Evolutionary conservation across 2,113 vertebrate species (phyloP).

Genomic region (Xyrauchen texanus): DNA sequence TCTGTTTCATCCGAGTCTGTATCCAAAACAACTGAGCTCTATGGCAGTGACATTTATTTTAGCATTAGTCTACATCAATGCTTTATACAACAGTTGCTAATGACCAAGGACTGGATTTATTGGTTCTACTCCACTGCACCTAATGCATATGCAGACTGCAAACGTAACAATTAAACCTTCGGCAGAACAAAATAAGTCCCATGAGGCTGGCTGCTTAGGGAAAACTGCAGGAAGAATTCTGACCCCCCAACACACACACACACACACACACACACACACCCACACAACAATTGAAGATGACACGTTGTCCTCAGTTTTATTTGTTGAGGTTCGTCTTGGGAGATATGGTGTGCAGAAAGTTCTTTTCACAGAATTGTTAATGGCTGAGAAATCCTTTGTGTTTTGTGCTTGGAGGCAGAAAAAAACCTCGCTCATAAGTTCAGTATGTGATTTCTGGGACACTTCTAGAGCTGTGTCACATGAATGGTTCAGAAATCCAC

Average conservation of each 20-base stretch:
- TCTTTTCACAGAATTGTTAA: constrained; percentile 40
- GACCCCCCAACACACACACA: too few relatives aligned
- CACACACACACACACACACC: too few relatives aligned
- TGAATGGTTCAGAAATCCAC: constrained; percentile 6
- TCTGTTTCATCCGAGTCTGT: constrained; percentile 29
- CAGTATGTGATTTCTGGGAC: constrained; percentile 43
- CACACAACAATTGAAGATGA: constrained; percentile 11
- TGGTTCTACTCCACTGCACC: constrained; percentile 26
- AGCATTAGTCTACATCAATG: constrained; percentile 65
- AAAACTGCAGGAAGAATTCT: neutral
- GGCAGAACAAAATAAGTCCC: constrained; percentile 32
- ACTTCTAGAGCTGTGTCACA: constrained; percentile 35
- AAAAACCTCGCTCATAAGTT: constrained; percentile 37
- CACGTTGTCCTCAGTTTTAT: constrained; percentile 37
- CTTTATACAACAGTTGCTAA: constrained; percentile 55
- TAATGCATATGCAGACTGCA: constrained; percentile 42
- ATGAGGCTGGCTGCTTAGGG: neutral
- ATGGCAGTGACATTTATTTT: constrained; percentile 66
- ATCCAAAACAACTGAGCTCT: constrained; percentile 36
- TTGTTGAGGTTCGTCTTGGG: constrained; percentile 29
- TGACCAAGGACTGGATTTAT: constrained; percentile 55
- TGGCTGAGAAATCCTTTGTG: constrained; percentile 14
- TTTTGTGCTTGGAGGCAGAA: constrained; percentile 32
- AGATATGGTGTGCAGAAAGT: constrained; percentile 22
- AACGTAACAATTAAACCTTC: constrained; percentile 46